Evolutionary conservation across 2,113 vertebrate genomes (phyloP).

Genomic region (Sciurus niger): DNA sequence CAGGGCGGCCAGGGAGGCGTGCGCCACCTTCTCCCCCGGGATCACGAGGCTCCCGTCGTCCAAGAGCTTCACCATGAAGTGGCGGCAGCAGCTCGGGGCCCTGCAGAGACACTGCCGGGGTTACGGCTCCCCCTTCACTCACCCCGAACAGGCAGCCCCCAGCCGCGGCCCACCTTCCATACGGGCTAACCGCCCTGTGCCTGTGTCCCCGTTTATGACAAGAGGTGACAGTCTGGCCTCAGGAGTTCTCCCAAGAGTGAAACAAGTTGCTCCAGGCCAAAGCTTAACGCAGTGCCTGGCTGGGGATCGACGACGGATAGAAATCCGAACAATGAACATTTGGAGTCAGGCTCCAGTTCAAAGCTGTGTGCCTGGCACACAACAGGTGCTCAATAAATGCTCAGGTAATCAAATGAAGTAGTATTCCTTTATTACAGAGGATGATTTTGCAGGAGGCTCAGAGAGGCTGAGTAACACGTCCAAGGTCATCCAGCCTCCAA

Average conservation of each 20-base stretch:
- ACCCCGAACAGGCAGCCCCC: accelerated
- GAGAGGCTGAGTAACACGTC: not conserved
- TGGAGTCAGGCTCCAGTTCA: not conserved
- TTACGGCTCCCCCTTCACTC: not conserved
- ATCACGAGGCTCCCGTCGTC: constrained; percentile 86
- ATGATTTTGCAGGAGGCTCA: not conserved
- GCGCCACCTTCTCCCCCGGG: constrained; percentile 85
- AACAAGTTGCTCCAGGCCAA: not conserved
- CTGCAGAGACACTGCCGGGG: constrained; percentile 62
- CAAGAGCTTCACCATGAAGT: constrained; percentile 91
- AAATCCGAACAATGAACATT: not conserved
- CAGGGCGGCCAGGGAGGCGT: constrained; percentile 89
- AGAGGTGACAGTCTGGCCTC: not conserved
- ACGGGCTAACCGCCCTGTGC: not conserved
- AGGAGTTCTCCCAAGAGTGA: not conserved
- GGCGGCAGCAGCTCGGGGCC: constrained; percentile 86
- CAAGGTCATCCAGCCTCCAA: not conserved
- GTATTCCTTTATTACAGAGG: not conserved
- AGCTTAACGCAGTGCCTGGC: not conserved
- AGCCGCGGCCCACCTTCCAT: too few species aligned
- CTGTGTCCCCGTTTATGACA: not conserved
- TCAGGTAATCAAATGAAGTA: not conserved
- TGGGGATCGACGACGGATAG: not conserved
- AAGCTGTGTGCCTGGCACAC: not conserved
- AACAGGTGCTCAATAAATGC: not conserved